phyloP scores from a whole-genome alignment of 1,140 invertebrate genomes.

The Ceratina japonica region DNA sequence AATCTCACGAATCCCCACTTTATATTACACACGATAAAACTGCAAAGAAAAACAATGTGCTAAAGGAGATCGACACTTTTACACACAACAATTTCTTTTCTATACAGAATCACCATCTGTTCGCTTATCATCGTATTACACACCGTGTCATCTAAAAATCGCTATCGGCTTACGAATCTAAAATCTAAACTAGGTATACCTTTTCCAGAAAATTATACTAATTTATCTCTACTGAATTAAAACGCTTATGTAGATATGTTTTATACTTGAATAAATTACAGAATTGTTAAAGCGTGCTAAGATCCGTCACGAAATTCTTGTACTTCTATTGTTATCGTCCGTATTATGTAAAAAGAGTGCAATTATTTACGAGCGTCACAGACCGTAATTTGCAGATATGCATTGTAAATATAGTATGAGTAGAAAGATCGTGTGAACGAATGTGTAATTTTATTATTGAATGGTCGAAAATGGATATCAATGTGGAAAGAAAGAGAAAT shows the following conservation, averaged over 20 bases:
- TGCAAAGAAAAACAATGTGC: constrained; percentile 49
- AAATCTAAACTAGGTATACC: too few relatives aligned
- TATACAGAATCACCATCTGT: constrained; percentile 3
- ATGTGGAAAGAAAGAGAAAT: constrained; percentile 2
- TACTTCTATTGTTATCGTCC: not conserved
- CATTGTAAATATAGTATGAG: not conserved
- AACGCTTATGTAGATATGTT: not conserved
- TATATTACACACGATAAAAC: constrained; percentile 46
- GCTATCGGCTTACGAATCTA: not conserved
- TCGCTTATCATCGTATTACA: too few relatives aligned
- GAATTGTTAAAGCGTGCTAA: not conserved
- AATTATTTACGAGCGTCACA: not conserved
- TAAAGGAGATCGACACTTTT: constrained; percentile 38
- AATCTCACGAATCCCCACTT: constrained; percentile 52
- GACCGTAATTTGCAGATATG: not conserved
- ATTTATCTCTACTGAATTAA: not conserved
- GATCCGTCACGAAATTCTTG: not conserved
- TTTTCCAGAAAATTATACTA: not conserved
- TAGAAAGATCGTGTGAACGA: not conserved
- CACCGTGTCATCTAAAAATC: too few relatives aligned
- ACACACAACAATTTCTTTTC: constrained; percentile 24
- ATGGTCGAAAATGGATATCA: not conserved
- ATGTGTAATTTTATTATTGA: not conserved
- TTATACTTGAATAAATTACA: too few relatives aligned
- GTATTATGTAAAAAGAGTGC: not conserved